Evolutionary conservation across 2,797 vertebrate species (phyloP), one percentile per base, ranked within the genome.

Genomic region (Discoglossus pictus): DNA sequence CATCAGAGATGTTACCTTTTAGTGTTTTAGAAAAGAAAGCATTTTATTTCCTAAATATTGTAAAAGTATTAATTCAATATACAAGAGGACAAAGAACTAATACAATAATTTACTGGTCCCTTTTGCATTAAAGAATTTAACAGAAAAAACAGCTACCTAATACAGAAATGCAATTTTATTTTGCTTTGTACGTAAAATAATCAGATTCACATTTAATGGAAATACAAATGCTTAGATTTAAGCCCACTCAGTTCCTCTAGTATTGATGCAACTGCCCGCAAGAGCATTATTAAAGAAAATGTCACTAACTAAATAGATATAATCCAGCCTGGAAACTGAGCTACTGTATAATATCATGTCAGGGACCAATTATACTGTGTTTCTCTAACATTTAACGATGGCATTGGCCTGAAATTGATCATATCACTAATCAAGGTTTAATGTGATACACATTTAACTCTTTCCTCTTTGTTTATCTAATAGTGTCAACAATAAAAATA

Each of bases 281-380:
- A 55, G 20, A 65, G 52, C 43, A 56, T 23, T 35, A 52, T 15
- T 43, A 60, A 51, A 63, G 9, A 1, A 64, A 60, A 68, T 52
- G 55, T 68, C 65, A 67, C 60, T 59, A 67, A 67, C 43, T n/a
- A 27, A 66, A 20, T 25, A 58, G 34, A 40, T 12, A 40, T 17
- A 24, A 15, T 18, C 31, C 35, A 16, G 17, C 16, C 44, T 31
- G 35, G 12, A 18, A 54, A 50, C 17, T 10, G 7, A 31, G 42
- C 11, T 65, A 42, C 46, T 55, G 38, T 54, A 42, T 42, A 18
- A 20, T 23, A 31, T 2, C 8, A 15, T 42, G 6, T 36, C 24
- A 59, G 13, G 35, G 17, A 25, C 21, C 36, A 21, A 48, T 48
- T 48, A 52, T 9, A 10, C 44, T 25, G 21, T 16, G 24, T 17